Conservation (phyloP, 2,797 vertebrate species). For the Parauchenoglanis punctatus region DNA sequence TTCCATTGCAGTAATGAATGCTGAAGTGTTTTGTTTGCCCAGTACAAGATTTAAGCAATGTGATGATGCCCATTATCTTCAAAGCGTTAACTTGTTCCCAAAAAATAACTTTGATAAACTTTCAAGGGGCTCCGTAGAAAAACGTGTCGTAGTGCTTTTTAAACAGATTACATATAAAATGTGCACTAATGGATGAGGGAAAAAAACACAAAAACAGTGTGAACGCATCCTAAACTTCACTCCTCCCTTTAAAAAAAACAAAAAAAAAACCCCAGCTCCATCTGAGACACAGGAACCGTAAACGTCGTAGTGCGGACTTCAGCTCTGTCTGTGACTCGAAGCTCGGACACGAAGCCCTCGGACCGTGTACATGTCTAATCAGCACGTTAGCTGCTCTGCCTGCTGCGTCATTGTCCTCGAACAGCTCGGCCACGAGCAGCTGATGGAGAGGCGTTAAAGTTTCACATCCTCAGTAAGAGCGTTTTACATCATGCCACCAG, state of each 20-base stretch:
- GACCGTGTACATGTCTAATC: background rate
- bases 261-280: background rate
- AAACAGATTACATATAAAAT: background rate
- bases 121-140: too few relatives aligned
- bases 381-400: background rate
- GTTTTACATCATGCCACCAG: background rate
- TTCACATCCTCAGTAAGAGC: background rate
- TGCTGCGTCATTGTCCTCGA: background rate
- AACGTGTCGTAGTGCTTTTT: background rate
- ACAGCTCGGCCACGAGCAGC: background rate
- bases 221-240: background rate
- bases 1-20: too few relatives aligned
- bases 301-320: background rate
- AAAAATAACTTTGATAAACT: too few relatives aligned
- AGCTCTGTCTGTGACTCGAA: too few relatives aligned
- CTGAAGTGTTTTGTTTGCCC: too few relatives aligned
- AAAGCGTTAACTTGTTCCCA: too few relatives aligned
- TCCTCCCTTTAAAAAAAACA: background rate
- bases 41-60: too few relatives aligned
- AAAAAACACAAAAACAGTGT: background rate
- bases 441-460: background rate
- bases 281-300: background rate
- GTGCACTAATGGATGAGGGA: background rate
- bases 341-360: background rate
- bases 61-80: too few relatives aligned